phyloP scores from a whole-genome alignment of 2,797 vertebrate genomes.

The Sus cebifrons region DNA sequence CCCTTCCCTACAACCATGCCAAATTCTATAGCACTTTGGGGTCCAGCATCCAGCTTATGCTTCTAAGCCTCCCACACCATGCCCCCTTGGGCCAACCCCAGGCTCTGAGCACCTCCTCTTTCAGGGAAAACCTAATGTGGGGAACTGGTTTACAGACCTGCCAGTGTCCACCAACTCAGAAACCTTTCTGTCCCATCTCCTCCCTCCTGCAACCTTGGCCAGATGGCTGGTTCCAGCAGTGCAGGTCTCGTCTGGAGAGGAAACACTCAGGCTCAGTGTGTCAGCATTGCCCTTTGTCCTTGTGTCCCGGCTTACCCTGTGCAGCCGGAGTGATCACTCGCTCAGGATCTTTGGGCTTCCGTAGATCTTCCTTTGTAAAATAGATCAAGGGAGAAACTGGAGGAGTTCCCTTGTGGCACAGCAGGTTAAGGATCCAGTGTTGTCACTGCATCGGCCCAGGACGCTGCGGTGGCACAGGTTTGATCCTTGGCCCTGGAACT shows the following conservation, averaged over 20 bases:
- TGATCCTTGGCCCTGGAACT: too few relatives aligned
- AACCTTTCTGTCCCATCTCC: neutral
- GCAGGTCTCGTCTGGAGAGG: neutral
- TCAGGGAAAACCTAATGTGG: neutral
- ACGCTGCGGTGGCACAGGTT: too few relatives aligned
- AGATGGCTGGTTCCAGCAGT: neutral
- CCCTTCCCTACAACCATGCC: neutral
- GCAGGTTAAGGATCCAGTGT: too few relatives aligned
- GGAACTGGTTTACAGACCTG: neutral
- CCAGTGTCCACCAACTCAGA: neutral
- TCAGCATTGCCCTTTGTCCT: neutral
- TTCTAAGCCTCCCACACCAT: neutral
- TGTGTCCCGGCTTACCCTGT: neutral
- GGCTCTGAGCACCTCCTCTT: neutral
- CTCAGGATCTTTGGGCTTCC: constrained; percentile 35
- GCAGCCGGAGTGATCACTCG: neutral
- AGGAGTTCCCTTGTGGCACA: too few relatives aligned
- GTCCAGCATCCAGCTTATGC: neutral
- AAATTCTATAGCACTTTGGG: neutral
- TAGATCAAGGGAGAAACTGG: neutral
- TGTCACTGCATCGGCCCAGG: too few relatives aligned
- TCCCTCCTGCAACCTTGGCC: neutral
- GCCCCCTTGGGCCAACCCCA: neutral
- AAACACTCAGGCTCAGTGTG: neutral
- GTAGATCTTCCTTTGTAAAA: neutral